These are phyloP conservation scores for Thamnophis sirtalis DNA, from an alignment of 2,113 vertebrate genomes.

Conservation along the genomic window DNA sequence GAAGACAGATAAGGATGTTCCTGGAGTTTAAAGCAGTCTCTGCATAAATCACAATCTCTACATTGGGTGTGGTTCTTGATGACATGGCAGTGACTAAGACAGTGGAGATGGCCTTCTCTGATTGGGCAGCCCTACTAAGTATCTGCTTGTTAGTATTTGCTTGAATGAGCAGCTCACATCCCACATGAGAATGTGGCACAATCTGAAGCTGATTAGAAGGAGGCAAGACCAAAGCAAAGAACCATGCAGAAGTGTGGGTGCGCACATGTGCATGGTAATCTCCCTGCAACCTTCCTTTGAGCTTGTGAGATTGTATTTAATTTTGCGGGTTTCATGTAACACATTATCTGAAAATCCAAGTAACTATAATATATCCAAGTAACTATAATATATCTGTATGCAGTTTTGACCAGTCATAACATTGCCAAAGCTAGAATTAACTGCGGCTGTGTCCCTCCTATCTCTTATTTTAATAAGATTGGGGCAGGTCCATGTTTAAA, in stretches of 20 bases:
- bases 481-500: neutral
- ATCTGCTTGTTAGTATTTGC: neutral
- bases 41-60: neutral
- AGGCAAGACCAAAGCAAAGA: neutral
- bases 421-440: neutral
- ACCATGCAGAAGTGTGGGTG: no score
- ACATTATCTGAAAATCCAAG: neutral
- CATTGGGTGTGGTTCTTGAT: neutral
- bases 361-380: neutral
- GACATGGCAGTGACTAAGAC: neutral
- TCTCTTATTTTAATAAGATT: neutral
- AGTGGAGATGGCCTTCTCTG: neutral
- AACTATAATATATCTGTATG: neutral
- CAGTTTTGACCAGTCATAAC: neutral
- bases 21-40: neutral
- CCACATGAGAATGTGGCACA: neutral
- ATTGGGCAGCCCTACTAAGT: neutral
- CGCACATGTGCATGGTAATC: neutral
- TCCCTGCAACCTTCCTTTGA: neutral
- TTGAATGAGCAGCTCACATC: neutral
- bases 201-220: neutral
- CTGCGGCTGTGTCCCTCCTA: neutral
- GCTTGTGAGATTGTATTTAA: neutral
- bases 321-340: neutral
- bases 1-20: neutral